Evolutionary conservation across 2,797 vertebrate genomes (phyloP), one percentile per base, ranked within the genome.

Genomic region (Molossus alvarezi): DNA sequence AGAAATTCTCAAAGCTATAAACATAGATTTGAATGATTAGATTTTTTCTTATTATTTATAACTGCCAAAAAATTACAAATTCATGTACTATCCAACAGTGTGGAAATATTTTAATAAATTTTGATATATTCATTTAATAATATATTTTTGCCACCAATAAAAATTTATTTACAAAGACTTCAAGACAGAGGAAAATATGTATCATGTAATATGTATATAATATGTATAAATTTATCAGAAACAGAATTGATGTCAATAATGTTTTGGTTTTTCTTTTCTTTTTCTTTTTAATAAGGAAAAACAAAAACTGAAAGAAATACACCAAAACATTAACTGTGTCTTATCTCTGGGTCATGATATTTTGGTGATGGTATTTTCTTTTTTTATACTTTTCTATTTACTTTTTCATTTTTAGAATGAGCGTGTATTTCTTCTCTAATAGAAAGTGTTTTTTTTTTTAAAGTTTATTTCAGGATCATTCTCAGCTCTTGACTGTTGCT

Each of bases 91-190:
- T 6, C 15, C 48, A 93, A 62, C n/a, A 76, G 10, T 17, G 53
- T 57, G 13, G 18, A 2, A 80, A 76, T 85, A 18, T 1, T 10
- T 51, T 29, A 41, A 48, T 55, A 83, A 51, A 29, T 48, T 75
- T 79, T 89, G 37, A 82, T 64, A 37, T 41, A n/a, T 9, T 89
- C 23, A 57, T 51, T 85, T 18, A 76, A 79, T 91, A 20, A 94
- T 96, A 72, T 86, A 90, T 48, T 81, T 94, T 97, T 82, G 48
- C n/a, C 48, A 65, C n/a, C 15, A 62, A 82, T 86, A 88, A 82
- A 95, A 88, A 89, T 72, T 37, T 69, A 33, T 72, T 88, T 93
- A 84, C 10, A 73, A 67, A 72, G 18, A 45, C 14, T 62, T 86
- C 27, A 97, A 58, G 21, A 73, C 41, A 77, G 25, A 73, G 55